A percentile compares a stretch with the other conserved stretches of the same genome.
Conservation (phyloP, 2,113 vertebrate species). For the Pogonocichla stellata region DNA sequence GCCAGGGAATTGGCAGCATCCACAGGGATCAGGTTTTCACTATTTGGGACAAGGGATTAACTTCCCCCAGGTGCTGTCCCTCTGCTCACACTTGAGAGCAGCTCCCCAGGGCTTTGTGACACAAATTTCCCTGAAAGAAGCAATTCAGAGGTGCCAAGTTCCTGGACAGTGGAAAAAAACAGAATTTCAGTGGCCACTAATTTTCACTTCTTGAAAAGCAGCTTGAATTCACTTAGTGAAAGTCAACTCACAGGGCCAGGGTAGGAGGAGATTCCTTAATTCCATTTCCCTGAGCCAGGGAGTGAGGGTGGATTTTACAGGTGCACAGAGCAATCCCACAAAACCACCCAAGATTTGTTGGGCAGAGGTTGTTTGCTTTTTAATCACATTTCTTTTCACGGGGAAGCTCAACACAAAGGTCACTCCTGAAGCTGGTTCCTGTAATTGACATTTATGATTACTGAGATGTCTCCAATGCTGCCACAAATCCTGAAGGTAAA, state of each 20-base stretch:
- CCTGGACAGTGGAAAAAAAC: not conserved
- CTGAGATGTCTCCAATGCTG: not conserved
- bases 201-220: not conserved
- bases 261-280: not conserved
- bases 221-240: not conserved
- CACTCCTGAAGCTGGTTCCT: not conserved
- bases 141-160: not conserved
- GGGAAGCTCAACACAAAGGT: slow-evolving; percentile 43
- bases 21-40: not conserved
- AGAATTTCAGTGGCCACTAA: not conserved
- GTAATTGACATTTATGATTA: slow-evolving; percentile 36
- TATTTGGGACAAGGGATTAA: not conserved
- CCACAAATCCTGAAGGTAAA: not conserved
- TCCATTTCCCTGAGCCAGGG: not conserved
- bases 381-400: not conserved
- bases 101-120: not conserved
- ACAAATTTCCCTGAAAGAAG: not conserved
- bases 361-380: not conserved
- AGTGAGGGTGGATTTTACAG: not conserved
- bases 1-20: not conserved
- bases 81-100: not conserved
- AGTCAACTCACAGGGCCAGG: not conserved
- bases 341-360: not conserved
- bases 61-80: rapidly evolving
- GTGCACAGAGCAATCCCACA: not conserved